Base-by-base conservation (phyloP, 2,113 vertebrate genomes). In the Perca schrenkii region DNA sequence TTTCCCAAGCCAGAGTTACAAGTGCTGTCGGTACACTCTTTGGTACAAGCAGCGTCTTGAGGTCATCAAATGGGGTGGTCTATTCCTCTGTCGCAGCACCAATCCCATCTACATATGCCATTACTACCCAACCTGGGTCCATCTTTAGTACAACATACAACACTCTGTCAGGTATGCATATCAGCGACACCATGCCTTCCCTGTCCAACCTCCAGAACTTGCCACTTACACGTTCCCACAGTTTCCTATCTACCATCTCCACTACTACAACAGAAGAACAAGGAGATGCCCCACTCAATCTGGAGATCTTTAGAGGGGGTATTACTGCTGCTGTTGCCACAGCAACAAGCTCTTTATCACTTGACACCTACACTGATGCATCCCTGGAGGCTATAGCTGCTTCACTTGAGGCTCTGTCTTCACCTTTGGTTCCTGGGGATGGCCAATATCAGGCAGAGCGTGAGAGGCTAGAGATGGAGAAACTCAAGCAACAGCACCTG, bases 21-120 rank as follows among this genome's bases (percentile, higher is more conserved):
- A 95, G 96, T 86, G 93, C 96, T 83, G 92, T 95, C 76, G 95
- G 95, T 90, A 94, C 95, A 75, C 90, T 89, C 64, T 97, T 97
- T 93, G 96, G 97, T n/a, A 79, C 95, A 83, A 94, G 84, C 79
- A 99, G 95, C 93, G 97, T 98, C 83, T 93, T 99, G 86, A 97
- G 97, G 89, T 98, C 98, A 71, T 98, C 98, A 80, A 98, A 99
- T 93, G 98, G 98, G 75, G 96, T 99, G 84, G 98, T 99, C 49
- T 99, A 99, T 96, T 99, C 98, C 76, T 99, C 98, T 62, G 98
- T 99, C 82, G 96, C 97, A 14, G 97, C 97, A 87, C 98, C 98
- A 70, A 80, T 97, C 62, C 98, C 98, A 80, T 97, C 98, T 66
- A 97, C 98, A 0, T 99, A 98, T 96, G 97, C 98, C 60, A 99